Evolutionary conservation across 2,797 vertebrate genomes (phyloP), one percentile per base, ranked within the genome.

Genomic region (Mastacembelus armatus): DNA sequence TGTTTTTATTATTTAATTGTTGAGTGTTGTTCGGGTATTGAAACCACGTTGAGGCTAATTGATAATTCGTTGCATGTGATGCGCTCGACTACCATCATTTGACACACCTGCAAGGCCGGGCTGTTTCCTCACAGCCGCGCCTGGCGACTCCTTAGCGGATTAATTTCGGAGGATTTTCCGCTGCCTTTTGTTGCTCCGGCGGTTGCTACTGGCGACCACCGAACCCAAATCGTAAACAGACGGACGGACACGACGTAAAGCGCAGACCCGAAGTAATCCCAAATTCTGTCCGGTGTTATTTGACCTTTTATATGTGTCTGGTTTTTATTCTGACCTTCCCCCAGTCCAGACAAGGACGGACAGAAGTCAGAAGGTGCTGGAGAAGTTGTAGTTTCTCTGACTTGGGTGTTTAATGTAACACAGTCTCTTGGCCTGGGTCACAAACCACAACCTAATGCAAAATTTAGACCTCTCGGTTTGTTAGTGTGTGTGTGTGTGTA

Each of bases 201-300:
- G 89, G 94, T 95, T 94, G 93, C 94, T 81, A 94, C 51, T 85
- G 90, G 88, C 92, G 87, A 94, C 94, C 90, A 70, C 66, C 35
- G 73, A 76, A 67, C 48, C 74, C 50, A 2, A 14, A 86, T 67
- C 72, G 83, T 78, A 85, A 88, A 88, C 84, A 85, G 77, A 70
- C 74, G 47, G 51, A 71, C 62, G 16, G 48, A 63, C 77, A 16
- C 21, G 11, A 35, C 56, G 49, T 36, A 52, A 51, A 59, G 45
- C 58, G 43, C 59, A 48, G 56, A 40, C 2, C 35, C 47, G 9
- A 4, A 27, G 10, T 11, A 3, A 15, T 11, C 47, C 38, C 57
- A 78, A 72, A 65, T 79, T 74, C 4, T 18, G 57, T 10, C 5
- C 38, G 14, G 1, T 40, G 22, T n/a, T 26, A 32, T 4, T 0